Base-by-base conservation (phyloP, 2,113 vertebrate genomes). In the Jaculus jaculus region DNA sequence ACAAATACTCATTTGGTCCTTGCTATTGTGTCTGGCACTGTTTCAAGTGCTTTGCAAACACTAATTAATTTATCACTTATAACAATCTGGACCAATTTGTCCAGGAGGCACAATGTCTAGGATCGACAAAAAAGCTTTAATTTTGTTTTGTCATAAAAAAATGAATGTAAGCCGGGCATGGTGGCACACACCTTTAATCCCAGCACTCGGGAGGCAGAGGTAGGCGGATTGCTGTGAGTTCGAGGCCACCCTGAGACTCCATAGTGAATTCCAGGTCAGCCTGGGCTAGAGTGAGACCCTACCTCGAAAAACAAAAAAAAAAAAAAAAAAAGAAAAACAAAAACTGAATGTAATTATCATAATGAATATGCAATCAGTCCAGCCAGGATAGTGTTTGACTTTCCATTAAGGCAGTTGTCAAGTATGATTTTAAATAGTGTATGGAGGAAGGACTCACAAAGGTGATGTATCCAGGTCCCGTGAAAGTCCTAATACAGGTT, bases 381-480 rank as follows among this genome's bases (percentile, higher is more conserved):
- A 84, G 12, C 21, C 28, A 23, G 42, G 60, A 65, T 74, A 90
- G 61, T n/a, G 75, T 85, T 84, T 78, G 13, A 69, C 73, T 79
- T 84, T 81, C 58, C 39, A 32, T 16, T 58, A 51, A 5, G 39
- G 26, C 21, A 73, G 30, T 73, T 37, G 12, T 79, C 74, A 89
- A 86, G 71, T 77, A 65, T 23, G 65, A 81, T 47, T 90, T 94
- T 82, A 61, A 34, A 74, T 69, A 82, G 30, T 65, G 94, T 88
- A 69, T 69, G 69, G 74, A 92, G 78, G 60, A 92, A 88, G 47
- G 39, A 73, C 47, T 23, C 1, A 32, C 30, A 30, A 87, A 95
- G 20, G 84, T 20, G 87, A 78, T 30, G 37, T 71, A 39, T 37
- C 21, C 4, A 72, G 39, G 54, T 51, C 16, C 34, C 39, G 65